These are phyloP conservation scores for Tachyglossus aculeatus DNA, from an alignment of 2,797 vertebrate species.

Conservation along the genomic window DNA sequence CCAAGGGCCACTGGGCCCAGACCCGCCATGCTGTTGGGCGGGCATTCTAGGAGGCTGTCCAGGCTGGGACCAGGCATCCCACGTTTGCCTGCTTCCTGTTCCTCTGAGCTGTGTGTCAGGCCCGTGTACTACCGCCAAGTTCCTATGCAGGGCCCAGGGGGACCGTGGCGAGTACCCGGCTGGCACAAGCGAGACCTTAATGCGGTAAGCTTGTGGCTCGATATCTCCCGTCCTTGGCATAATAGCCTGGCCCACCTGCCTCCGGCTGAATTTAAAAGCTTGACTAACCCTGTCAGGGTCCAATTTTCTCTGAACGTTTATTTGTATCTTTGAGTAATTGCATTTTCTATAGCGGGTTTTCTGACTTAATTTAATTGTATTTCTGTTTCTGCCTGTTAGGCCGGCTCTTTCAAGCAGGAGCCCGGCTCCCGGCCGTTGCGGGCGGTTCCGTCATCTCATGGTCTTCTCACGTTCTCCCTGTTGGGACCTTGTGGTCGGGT, in stretches of 20 bases:
- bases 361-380: conserved; percentile 67
- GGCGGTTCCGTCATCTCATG: conserved; percentile 20
- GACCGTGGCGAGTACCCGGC: background rate
- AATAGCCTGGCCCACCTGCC: conserved; percentile 51
- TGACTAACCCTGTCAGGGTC: conserved; percentile 69
- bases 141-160: background rate
- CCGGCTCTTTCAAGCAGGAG: conserved; percentile 37
- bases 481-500: no score
- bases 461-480: no score
- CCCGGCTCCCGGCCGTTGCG: conserved; percentile 5
- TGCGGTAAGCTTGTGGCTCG: background rate
- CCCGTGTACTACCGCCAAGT: background rate
- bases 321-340: conserved; percentile 70
- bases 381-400: conserved; percentile 59
- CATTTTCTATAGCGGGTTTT: conserved; percentile 63
- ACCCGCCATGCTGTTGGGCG: background rate
- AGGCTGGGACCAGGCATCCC: no score
- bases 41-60: background rate
- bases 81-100: background rate
- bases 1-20: background rate
- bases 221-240: conserved; percentile 25
- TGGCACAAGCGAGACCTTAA: background rate
- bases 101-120: conserved; percentile 6
- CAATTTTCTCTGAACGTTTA: conserved; percentile 71
- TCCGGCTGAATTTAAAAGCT: conserved; percentile 63